Conservation (phyloP, 2,797 vertebrate genomes). For the Rhincodon typus region DNA sequence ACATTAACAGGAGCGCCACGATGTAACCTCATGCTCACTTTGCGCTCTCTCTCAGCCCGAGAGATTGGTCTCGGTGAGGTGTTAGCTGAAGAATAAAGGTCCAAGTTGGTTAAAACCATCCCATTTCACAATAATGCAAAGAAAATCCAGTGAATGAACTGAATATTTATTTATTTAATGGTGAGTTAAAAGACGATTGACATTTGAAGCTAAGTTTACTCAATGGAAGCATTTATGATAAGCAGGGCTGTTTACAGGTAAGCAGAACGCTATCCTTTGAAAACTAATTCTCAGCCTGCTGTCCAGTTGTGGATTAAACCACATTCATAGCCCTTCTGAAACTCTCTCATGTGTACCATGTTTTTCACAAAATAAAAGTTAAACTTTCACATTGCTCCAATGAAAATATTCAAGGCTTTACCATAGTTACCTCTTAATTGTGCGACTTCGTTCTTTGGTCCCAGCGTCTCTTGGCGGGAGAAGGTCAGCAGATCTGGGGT, state of each 20-base stretch:
- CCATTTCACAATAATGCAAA: background rate
- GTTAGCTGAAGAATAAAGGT: constrained; percentile 61
- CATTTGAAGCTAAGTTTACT: background rate
- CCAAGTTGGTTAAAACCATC: constrained; percentile 20
- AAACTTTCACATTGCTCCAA: background rate
- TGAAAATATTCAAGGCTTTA: background rate
- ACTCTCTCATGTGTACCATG: no score
- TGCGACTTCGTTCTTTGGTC: background rate
- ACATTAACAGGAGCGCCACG: constrained; percentile 84
- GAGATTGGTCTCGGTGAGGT: constrained; percentile 81
- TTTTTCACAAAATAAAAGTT: background rate
- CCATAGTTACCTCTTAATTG: background rate
- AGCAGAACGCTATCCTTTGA: background rate
- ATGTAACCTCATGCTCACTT: constrained; percentile 93
- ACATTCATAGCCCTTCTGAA: background rate
- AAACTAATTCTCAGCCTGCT: background rate
- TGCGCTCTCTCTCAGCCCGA: constrained; percentile 83
- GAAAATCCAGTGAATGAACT: background rate
- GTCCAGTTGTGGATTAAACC: background rate
- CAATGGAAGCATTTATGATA: background rate
- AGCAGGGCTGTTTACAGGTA: background rate
- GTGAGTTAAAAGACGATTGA: background rate
- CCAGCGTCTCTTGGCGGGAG: background rate
- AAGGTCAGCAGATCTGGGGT: no score
- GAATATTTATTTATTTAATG: background rate